Percentiles rank a stretch among this genome's conserved stretches.
Evolutionary conservation across 2,888 invertebrate species (phyloP).

Genomic region (Amblyteles armatorius): DNA sequence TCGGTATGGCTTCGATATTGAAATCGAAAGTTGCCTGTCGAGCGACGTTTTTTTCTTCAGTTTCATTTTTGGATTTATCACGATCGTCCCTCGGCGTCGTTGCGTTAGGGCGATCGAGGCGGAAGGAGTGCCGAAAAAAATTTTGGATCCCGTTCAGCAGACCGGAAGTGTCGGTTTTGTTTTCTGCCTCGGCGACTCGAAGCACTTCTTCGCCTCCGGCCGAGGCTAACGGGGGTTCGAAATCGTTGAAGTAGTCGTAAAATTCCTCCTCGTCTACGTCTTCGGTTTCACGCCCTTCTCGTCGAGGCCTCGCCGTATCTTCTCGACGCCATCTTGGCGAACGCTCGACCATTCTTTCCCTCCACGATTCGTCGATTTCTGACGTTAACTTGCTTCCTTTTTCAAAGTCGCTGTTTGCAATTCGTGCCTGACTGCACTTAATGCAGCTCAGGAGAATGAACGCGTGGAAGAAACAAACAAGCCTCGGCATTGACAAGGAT

Average conservation of each 20-base stretch:
- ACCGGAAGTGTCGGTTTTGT: conserved; percentile 39
- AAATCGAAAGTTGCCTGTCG: conserved; percentile 59
- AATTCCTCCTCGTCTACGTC: neutral
- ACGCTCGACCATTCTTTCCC: neutral
- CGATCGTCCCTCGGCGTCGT: neutral
- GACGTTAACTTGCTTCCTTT: neutral
- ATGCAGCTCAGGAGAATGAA: conserved; percentile 20
- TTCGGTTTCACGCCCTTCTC: neutral
- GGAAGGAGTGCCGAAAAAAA: conserved; percentile 35
- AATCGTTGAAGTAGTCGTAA: neutral
- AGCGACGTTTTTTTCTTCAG: conserved; percentile 12
- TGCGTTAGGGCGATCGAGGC: neutral
- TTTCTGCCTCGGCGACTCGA: conserved; percentile 2
- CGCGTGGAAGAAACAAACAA: neutral
- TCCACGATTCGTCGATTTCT: neutral
- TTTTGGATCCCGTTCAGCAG: conserved; percentile 40
- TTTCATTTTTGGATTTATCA: neutral
- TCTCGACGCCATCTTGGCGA: conserved; percentile 24
- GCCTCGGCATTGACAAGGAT: conserved; percentile 22
- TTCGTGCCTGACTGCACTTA: neutral
- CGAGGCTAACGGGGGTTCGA: neutral
- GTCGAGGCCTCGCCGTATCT: neutral
- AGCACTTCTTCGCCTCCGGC: conserved; percentile 50
- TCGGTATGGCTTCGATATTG: conserved; percentile 61
- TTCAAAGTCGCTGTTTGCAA: neutral